Conservation (phyloP, 2,888 invertebrate genomes). For the Papilio elwesi region DNA sequence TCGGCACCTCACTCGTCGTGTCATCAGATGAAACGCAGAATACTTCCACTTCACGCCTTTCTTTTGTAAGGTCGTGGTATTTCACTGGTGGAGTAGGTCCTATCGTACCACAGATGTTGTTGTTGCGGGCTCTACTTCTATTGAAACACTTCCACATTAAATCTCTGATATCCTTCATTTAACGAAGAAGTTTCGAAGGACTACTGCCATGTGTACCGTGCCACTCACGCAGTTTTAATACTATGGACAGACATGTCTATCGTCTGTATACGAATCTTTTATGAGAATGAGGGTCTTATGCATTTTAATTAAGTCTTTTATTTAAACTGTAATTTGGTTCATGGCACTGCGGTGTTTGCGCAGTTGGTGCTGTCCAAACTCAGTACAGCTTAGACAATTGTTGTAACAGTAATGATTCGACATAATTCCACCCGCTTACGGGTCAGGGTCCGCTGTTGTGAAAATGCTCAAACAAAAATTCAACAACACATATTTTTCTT, state of each 20-base stretch:
- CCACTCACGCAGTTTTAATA: not conserved
- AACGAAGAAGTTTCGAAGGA: not conserved
- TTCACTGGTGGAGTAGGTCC: no score
- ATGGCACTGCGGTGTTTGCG: slow-evolving; percentile 68
- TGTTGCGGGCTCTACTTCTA: no score
- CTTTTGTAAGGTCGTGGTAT: no score
- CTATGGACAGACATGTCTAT: not conserved
- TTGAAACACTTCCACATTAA: not conserved
- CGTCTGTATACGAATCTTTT: not conserved
- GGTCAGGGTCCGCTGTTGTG: slow-evolving; percentile 55
- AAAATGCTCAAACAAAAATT: slow-evolving; percentile 22
- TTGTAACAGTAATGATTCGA: slow-evolving; percentile 63
- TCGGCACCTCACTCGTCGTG: no score
- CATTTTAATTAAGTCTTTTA: slow-evolving; percentile 61
- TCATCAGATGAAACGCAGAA: no score
- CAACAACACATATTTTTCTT: no score
- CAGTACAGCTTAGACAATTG: slow-evolving; percentile 59
- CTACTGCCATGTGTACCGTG: not conserved
- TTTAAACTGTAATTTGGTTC: slow-evolving; percentile 73
- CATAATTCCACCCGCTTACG: slow-evolving; percentile 68
- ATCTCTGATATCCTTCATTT: not conserved
- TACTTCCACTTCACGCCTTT: no score
- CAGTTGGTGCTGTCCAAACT: slow-evolving; percentile 61
- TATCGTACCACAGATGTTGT: no score
- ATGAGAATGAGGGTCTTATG: slow-evolving; percentile 45